Conservation (phyloP, 2,797 vertebrate genomes). For the Epinephelus awoara region DNA sequence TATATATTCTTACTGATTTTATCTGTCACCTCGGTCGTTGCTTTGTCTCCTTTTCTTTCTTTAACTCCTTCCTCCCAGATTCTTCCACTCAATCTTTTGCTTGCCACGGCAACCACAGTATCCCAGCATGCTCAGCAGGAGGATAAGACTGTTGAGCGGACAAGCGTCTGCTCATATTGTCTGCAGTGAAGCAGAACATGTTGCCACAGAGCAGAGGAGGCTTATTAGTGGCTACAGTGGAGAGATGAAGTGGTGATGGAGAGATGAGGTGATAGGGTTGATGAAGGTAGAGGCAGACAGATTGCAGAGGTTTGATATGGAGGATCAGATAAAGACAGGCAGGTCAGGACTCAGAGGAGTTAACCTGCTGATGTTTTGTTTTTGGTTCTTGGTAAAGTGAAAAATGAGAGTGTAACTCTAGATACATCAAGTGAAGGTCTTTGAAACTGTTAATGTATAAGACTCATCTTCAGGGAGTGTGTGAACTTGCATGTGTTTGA, state of each 20-base stretch:
- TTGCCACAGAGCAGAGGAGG: background rate
- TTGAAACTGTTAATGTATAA: no score
- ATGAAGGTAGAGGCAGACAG: background rate
- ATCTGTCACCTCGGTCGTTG: background rate
- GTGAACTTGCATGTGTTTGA: no score
- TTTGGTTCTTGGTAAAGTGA: no score
- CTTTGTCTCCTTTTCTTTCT: background rate
- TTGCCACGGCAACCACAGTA: slow-evolving; percentile 46
- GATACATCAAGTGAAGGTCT: no score
- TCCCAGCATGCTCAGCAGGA: slow-evolving; percentile 38
- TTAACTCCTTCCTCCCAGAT: background rate
- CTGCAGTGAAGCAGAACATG: slow-evolving; percentile 12
- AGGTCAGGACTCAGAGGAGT: background rate
- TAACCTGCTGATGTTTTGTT: background rate
- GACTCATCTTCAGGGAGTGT: no score
- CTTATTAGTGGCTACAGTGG: background rate
- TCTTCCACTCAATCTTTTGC: background rate
- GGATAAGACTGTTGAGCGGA: background rate
- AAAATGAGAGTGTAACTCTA: no score
- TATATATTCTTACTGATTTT: background rate
- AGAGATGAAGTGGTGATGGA: slow-evolving; percentile 1
- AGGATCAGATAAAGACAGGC: background rate
- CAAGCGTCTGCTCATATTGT: slow-evolving; percentile 8
- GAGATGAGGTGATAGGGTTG: background rate
- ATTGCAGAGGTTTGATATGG: no score